Percentiles rank a stretch among this genome's conserved stretches.
Evolutionary conservation across 2,797 vertebrate genomes (phyloP).

Genomic region (Gymnopithys bicolor): DNA sequence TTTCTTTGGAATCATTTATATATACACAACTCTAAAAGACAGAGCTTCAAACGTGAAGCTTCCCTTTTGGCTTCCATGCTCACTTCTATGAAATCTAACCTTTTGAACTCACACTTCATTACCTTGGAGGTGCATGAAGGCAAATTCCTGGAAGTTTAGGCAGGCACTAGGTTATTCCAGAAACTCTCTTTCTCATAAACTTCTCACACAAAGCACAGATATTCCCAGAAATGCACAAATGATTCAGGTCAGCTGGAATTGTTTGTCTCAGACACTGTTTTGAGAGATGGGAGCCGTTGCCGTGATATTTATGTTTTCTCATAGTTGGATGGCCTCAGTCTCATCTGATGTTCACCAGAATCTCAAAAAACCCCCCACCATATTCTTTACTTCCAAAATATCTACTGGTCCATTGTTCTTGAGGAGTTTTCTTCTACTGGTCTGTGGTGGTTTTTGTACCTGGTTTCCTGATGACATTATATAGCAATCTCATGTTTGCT

Average conservation of each 20-base stretch:
- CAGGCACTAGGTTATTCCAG: neutral
- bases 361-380: neutral
- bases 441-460: neutral
- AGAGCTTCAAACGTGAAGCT: neutral
- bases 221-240: neutral
- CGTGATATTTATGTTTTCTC: neutral
- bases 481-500: neutral
- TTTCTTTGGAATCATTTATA: neutral
- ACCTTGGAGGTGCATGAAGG: neutral
- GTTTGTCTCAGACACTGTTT: neutral
- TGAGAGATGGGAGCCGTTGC: neutral
- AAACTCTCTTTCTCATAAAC: neutral
- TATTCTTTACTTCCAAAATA: neutral
- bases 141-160: neutral
- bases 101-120: slow-evolving; percentile 25
- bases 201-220: neutral
- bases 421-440: neutral
- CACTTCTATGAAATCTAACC: neutral
- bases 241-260: neutral
- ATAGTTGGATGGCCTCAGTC: neutral
- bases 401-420: neutral
- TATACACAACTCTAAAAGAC: neutral
- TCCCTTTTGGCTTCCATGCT: neutral
- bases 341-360: neutral
- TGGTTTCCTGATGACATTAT: neutral